Conservation (phyloP, 2,888 invertebrate genomes). For the Parnassius smintheus region DNA sequence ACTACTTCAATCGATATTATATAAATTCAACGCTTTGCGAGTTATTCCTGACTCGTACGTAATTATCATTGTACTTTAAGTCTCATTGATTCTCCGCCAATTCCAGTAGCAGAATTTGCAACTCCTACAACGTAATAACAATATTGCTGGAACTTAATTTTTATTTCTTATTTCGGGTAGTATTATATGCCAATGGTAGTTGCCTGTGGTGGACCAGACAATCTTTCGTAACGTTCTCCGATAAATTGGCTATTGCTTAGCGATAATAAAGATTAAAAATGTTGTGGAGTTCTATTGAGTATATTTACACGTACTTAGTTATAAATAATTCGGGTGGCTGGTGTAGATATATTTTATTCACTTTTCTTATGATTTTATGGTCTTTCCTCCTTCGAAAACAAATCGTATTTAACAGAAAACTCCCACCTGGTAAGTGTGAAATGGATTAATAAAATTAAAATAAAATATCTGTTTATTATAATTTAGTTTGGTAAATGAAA, state of each 20-base stretch:
- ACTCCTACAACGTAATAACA: neutral
- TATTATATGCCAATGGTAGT: neutral
- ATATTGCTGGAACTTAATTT: neutral
- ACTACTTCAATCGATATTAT: conserved; percentile 25
- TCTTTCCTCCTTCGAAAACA: conserved; percentile 24
- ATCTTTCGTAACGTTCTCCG: neutral
- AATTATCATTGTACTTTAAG: conserved; percentile 8
- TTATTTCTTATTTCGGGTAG: conserved; percentile 18
- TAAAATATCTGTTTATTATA: neutral
- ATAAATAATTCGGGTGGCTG: conserved; percentile 5
- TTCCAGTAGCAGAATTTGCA: conserved; percentile 2
- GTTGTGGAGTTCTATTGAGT: conserved; percentile 13
- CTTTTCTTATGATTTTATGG: conserved; percentile 3
- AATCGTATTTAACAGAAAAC: conserved; percentile 22
- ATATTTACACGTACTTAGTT: conserved; percentile 7
- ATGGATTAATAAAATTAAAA: neutral
- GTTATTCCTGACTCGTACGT: conserved; percentile 4
- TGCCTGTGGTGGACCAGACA: neutral
- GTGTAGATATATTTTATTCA: conserved; percentile 72
- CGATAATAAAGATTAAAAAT: conserved; percentile 1
- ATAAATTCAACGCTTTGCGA: conserved; percentile 26
- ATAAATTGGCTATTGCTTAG: neutral
- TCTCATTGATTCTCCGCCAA: conserved; percentile 5
- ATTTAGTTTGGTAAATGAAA: no score
- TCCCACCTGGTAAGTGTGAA: conserved; percentile 35